A percentile compares a stretch with the other conserved stretches of the same genome.
These are phyloP conservation scores for Cyprinus carpio DNA, from an alignment of 2,113 vertebrate genomes.

Conservation along the genomic window DNA sequence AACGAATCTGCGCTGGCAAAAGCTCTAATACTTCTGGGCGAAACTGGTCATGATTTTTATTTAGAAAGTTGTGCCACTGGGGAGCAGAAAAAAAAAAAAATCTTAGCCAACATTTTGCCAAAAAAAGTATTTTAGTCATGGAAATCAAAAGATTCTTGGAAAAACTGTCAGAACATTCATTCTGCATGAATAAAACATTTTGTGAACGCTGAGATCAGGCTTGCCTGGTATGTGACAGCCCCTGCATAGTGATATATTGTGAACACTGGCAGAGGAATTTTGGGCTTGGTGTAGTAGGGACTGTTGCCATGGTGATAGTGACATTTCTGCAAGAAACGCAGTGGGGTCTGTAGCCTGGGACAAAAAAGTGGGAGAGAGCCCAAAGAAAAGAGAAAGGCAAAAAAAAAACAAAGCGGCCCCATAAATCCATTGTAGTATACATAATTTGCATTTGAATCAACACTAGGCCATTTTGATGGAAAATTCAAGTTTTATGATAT, in stretches of 20 bases:
- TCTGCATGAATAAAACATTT: background rate
- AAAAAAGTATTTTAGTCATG: too few species aligned
- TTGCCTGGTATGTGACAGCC: conserved; percentile 90
- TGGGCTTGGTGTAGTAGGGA: conserved; percentile 84
- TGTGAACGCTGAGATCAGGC: background rate
- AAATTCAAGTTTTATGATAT: background rate
- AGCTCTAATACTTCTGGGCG: conserved; percentile 82
- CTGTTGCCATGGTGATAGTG: conserved; percentile 87
- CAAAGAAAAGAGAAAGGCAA: background rate
- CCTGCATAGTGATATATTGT: conserved; percentile 88
- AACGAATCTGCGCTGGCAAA: conserved; percentile 81
- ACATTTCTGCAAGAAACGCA: conserved; percentile 95
- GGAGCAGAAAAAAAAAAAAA: background rate
- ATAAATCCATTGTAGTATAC: conserved; percentile 1
- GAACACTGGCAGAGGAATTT: conserved; percentile 87
- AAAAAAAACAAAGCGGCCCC: background rate
- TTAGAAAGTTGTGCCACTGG: conserved; percentile 90
- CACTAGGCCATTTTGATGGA: background rate
- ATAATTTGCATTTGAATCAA: background rate
- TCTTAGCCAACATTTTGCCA: background rate
- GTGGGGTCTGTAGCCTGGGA: conserved; percentile 91
- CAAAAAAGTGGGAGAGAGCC: background rate
- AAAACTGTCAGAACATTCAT: background rate
- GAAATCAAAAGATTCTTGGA: background rate
- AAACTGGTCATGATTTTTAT: conserved; percentile 88